Percentiles rank a stretch among this genome's conserved stretches.
These are phyloP conservation scores for Urocynchramus pylzowi DNA, from an alignment of 2,113 vertebrate species.

Conservation along the genomic window DNA sequence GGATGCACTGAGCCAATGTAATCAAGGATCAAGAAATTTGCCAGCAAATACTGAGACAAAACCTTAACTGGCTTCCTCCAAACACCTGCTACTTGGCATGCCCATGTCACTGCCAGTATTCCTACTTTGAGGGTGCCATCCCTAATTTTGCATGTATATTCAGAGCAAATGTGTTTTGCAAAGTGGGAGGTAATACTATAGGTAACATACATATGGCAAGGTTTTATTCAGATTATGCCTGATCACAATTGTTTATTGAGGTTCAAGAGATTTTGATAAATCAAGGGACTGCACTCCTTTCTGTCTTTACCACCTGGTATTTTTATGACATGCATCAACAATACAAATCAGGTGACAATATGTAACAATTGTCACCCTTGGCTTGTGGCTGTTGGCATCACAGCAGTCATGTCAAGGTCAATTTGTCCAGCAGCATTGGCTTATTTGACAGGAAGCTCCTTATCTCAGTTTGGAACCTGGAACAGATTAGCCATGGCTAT, in stretches of 20 bases:
- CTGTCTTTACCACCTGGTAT: not conserved
- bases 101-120: not conserved
- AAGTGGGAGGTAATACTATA: not conserved
- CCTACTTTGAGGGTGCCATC: not conserved
- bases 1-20: not conserved
- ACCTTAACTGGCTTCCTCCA: not conserved
- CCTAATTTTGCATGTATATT: not conserved
- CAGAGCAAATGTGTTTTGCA: not conserved
- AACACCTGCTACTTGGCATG: not conserved
- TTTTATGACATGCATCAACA: not conserved
- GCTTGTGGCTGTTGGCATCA: conserved; percentile 18
- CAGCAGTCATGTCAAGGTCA: conserved; percentile 39
- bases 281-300: not conserved
- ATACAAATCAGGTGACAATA: not conserved
- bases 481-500: not conserved
- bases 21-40: not conserved
- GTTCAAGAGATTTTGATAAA: not conserved
- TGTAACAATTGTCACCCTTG: not conserved
- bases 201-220: not conserved
- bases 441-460: conserved; percentile 25
- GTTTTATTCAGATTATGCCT: not conserved
- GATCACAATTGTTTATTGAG: not conserved
- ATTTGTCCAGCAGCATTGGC: not conserved
- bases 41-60: not conserved
- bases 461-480: conserved; percentile 34